A percentile compares a stretch with the other conserved stretches of the same genome.
These are phyloP conservation scores for Triplophysa siluroides DNA, from an alignment of 2,113 vertebrate genomes.

Conservation along the genomic window DNA sequence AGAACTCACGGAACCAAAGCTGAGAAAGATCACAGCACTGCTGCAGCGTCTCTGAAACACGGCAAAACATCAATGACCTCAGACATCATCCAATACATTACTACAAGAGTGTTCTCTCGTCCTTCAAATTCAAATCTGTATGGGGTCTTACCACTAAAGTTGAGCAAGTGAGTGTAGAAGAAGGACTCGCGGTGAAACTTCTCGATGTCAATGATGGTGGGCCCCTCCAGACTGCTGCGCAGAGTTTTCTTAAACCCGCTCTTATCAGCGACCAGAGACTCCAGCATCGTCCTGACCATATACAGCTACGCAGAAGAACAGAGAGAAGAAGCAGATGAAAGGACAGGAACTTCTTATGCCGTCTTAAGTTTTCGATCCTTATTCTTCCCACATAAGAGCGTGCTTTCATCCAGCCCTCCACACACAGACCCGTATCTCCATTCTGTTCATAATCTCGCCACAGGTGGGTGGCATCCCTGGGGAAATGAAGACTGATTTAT, in stretches of 20 bases:
- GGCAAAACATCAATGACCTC: background rate
- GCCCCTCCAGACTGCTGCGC: constrained; percentile 90
- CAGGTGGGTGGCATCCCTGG: background rate
- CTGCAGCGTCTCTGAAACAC: constrained; percentile 88
- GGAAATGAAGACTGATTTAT: background rate
- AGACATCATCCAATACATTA: background rate
- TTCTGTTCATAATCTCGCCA: background rate
- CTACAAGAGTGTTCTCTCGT: too few relatives aligned
- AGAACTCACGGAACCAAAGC: constrained; percentile 99
- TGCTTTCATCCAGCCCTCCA: background rate
- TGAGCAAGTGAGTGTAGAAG: constrained; percentile 92
- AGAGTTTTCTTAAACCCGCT: constrained; percentile 91
- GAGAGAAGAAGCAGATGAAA: background rate
- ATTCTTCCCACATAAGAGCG: background rate
- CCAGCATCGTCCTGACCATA: constrained; percentile 93
- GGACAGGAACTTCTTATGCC: background rate
- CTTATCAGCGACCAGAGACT: constrained; percentile 92
- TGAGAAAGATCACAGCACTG: constrained; percentile 98
- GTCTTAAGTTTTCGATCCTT: background rate
- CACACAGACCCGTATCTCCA: background rate
- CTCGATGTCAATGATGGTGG: constrained; percentile 92
- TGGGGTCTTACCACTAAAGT: constrained; percentile 84
- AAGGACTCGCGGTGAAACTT: constrained; percentile 92
- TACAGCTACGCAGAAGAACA: constrained; percentile 74
- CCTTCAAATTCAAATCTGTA: too few relatives aligned